Evolutionary conservation across 2,888 invertebrate species (phyloP).

Genomic region (Drosophila gaucha): DNA sequence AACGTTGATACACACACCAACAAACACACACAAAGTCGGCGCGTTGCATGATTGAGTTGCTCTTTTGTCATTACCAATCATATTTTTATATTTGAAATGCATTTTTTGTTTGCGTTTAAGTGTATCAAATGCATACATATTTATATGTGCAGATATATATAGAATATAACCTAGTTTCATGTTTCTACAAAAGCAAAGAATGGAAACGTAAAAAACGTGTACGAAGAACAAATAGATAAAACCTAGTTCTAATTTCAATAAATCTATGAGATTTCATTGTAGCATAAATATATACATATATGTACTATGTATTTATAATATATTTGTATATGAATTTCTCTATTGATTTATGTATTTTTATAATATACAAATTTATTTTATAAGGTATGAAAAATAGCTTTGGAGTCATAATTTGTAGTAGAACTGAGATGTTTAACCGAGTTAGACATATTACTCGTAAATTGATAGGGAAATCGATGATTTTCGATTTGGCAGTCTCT

Average conservation of each 20-base stretch:
- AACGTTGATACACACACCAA: constrained; percentile 58
- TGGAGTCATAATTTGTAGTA: too few species aligned
- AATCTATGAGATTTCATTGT: neutral
- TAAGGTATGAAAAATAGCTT: too few species aligned
- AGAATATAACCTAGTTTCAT: constrained; percentile 3
- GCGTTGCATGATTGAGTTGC: constrained; percentile 55
- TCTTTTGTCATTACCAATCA: constrained; percentile 42
- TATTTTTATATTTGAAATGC: constrained; percentile 31
- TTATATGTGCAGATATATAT: neutral
- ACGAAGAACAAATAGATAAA: neutral
- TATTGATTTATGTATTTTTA: neutral
- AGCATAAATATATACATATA: neutral
- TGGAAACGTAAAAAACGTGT: too few species aligned
- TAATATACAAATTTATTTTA: too few species aligned
- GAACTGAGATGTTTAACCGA: too few species aligned
- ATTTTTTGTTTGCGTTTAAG: constrained; percentile 2
- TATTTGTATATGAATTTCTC: neutral
- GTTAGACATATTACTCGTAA: too few species aligned
- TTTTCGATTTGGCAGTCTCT: too few species aligned
- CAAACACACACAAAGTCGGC: constrained; percentile 11
- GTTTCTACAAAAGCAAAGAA: neutral
- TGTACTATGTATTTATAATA: too few species aligned
- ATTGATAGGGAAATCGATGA: too few species aligned
- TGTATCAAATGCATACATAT: constrained; percentile 2
- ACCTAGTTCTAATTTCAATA: neutral